Conservation (phyloP, 2,888 invertebrate genomes). For the Pseudoips prasinana region DNA sequence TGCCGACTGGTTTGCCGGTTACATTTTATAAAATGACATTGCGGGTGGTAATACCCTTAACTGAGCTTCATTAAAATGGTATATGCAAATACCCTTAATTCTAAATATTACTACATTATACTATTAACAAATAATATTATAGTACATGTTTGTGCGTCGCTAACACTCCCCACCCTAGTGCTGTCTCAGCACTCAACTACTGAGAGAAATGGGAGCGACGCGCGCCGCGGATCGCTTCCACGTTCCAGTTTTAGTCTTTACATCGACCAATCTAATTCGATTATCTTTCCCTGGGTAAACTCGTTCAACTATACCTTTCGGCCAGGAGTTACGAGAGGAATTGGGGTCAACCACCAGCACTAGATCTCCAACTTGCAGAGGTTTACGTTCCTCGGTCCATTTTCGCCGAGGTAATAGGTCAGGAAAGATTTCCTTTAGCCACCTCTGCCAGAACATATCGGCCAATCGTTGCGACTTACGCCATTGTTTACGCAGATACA, state of each 20-base stretch:
- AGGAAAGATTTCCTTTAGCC: constrained; percentile 14
- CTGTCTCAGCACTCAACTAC: constrained; percentile 4
- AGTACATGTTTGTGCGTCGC: neutral
- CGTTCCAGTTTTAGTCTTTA: constrained; percentile 8
- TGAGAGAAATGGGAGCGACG: constrained; percentile 3
- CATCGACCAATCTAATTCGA: constrained; percentile 8
- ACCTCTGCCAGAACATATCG: constrained; percentile 16
- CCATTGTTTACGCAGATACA: neutral
- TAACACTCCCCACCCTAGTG: constrained; percentile 3
- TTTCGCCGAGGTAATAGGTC: constrained; percentile 7
- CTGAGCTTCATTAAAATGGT: too few relatives aligned
- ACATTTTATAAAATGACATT: too few relatives aligned
- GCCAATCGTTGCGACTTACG: constrained; percentile 10
- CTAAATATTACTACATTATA: neutral
- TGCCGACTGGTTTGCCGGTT: too few relatives aligned
- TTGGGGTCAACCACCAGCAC: constrained; percentile 10
- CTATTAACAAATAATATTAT: neutral
- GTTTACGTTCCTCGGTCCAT: constrained; percentile 7
- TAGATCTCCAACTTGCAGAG: constrained; percentile 10
- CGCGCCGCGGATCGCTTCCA: constrained; percentile 8
- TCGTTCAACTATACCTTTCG: neutral
- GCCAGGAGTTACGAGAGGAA: constrained; percentile 9
- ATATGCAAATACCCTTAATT: too few relatives aligned
- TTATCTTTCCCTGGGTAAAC: constrained; percentile 7
- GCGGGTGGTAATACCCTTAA: too few relatives aligned